These are phyloP conservation scores for Bettongia penicillata DNA, from an alignment of 2,113 vertebrate species.

Conservation along the genomic window DNA sequence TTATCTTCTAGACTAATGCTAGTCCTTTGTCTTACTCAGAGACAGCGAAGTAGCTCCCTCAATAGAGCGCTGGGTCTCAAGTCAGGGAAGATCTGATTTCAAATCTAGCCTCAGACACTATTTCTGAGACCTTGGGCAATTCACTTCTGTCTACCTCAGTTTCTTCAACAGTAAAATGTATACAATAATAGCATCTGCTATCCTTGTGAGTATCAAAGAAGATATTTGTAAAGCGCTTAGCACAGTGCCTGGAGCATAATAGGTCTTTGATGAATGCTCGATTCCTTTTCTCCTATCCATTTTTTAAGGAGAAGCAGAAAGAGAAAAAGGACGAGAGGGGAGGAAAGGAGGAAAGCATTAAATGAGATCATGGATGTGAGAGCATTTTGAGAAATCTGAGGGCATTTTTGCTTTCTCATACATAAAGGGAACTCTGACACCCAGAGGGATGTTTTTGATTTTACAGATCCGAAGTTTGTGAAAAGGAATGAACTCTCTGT, in stretches of 20 bases:
- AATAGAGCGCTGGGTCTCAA: not conserved
- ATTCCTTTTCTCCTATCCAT: not conserved
- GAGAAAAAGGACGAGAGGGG: not conserved
- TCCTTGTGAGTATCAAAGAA: not conserved
- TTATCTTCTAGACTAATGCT: not conserved
- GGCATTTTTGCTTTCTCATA: slow-evolving; percentile 3
- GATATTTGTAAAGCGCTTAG: not conserved
- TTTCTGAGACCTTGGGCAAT: not conserved
- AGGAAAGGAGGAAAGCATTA: not conserved
- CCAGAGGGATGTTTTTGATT: not conserved
- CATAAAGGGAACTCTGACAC: not conserved
- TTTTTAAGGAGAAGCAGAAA: slow-evolving; percentile 5
- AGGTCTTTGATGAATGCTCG: not conserved
- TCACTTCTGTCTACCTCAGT: not conserved
- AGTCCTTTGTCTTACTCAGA: not conserved
- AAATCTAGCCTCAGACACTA: not conserved
- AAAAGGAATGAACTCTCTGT: not conserved
- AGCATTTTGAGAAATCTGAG: slow-evolving; percentile 32
- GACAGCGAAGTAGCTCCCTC: not conserved
- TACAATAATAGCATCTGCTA: not conserved
- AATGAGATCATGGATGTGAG: slow-evolving; percentile 1
- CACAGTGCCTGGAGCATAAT: not conserved
- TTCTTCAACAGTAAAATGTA: not conserved
- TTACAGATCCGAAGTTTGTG: not conserved
- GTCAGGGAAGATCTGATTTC: not conserved